phyloP scores from a whole-genome alignment of 2,113 vertebrate genomes.

The Gulo gulo region DNA sequence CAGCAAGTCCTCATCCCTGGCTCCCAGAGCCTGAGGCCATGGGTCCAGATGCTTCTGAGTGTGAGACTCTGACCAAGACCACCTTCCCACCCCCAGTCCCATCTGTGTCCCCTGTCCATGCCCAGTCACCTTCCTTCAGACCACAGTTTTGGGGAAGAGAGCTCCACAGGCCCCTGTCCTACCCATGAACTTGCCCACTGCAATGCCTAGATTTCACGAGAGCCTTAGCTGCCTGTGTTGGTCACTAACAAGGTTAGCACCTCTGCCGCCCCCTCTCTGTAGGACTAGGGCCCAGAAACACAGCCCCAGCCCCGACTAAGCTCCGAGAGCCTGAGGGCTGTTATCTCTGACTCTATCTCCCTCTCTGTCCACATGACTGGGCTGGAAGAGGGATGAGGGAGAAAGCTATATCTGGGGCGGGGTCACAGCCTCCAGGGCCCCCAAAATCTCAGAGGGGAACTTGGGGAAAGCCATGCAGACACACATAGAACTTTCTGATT shows the following conservation, averaged over 20 bases:
- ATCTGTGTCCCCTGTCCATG: not conserved
- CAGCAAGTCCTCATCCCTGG: not conserved
- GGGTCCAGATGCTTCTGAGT: not conserved
- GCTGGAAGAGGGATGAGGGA: not conserved
- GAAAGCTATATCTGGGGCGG: not conserved
- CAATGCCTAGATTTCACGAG: not conserved
- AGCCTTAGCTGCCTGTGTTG: not conserved
- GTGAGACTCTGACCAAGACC: not conserved
- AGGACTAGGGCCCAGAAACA: not conserved
- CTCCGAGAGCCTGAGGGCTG: not conserved
- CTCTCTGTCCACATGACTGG: not conserved
- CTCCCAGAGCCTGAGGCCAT: not conserved
- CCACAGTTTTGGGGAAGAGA: not conserved
- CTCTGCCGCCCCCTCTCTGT: not conserved
- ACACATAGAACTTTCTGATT: conserved; percentile 25
- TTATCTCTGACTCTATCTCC: not conserved
- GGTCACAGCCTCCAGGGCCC: not conserved
- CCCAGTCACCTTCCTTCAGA: not conserved
- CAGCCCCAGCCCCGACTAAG: not conserved
- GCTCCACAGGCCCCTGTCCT: not conserved
- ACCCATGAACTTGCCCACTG: not conserved
- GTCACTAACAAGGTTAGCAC: not conserved
- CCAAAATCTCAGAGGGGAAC: not conserved
- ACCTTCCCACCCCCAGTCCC: not conserved
- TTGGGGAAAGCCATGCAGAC: not conserved